Evolutionary conservation across 2,888 invertebrate genomes (phyloP).

Genomic region (Zygothrica quintamaculata): DNA sequence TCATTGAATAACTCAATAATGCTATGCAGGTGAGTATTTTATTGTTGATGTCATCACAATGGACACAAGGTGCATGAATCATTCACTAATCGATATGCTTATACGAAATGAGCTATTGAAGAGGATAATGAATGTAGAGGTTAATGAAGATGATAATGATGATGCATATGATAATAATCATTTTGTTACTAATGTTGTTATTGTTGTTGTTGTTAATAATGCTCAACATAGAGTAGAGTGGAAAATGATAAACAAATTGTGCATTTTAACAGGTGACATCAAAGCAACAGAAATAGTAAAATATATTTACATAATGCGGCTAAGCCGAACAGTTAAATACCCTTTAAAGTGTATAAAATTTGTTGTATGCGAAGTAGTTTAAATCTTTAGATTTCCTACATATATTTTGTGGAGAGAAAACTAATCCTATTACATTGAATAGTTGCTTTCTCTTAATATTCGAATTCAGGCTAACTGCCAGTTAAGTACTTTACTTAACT

Average conservation of each 20-base stretch:
- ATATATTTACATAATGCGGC: not conserved
- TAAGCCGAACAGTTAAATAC: slow-evolving; percentile 10
- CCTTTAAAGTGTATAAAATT: slow-evolving; percentile 11
- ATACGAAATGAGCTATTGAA: slow-evolving; percentile 19
- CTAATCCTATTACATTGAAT: too few relatives aligned
- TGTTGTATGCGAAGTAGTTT: too few relatives aligned
- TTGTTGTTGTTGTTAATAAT: too few relatives aligned
- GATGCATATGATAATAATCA: too few relatives aligned
- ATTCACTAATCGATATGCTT: slow-evolving; percentile 15
- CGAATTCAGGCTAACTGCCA: too few relatives aligned
- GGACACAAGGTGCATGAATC: slow-evolving; percentile 44
- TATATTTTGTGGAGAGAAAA: too few relatives aligned
- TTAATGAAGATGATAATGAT: too few relatives aligned
- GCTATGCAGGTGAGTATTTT: too few relatives aligned
- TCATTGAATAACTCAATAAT: not conserved
- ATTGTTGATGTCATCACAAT: slow-evolving; percentile 42
- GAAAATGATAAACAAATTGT: slow-evolving; percentile 12
- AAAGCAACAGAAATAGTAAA: not conserved
- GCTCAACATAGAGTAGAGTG: slow-evolving; percentile 6
- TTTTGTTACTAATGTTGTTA: too few relatives aligned
- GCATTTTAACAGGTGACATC: slow-evolving; percentile 19
- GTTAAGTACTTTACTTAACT: too few relatives aligned
- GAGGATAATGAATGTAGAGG: slow-evolving; percentile 10
- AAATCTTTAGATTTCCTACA: too few relatives aligned
- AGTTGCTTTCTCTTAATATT: too few relatives aligned